These are phyloP conservation scores for Canis aureus DNA, from an alignment of 2,113 vertebrate species.

Conservation along the genomic window DNA sequence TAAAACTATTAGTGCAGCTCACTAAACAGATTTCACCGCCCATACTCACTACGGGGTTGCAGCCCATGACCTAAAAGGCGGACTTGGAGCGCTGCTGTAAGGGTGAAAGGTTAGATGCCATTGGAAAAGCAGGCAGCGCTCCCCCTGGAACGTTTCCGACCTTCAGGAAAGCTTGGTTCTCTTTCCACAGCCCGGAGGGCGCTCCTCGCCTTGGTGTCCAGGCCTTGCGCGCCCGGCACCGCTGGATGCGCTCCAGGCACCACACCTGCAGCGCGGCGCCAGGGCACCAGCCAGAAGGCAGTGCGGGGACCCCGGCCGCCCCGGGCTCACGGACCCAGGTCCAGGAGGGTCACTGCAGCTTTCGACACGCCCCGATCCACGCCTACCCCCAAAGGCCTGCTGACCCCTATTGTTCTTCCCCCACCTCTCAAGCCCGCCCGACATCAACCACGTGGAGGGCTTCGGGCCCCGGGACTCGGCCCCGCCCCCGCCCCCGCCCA, in stretches of 20 bases:
- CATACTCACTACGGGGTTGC: not conserved
- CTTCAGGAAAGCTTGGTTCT: not conserved
- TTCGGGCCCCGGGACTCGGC: not conserved
- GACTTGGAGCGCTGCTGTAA: not conserved
- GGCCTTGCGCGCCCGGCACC: not conserved
- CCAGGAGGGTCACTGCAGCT: not conserved
- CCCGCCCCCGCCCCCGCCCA: fast-evolving
- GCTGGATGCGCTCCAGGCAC: not conserved
- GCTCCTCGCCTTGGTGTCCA: not conserved
- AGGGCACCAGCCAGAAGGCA: not conserved
- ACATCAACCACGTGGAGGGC: not conserved
- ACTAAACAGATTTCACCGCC: not conserved
- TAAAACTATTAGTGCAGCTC: not conserved
- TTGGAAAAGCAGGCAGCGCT: not conserved
- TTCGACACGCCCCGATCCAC: not conserved
- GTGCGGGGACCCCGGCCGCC: not conserved
- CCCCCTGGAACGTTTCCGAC: not conserved
- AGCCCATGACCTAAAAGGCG: not conserved
- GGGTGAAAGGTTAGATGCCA: not conserved
- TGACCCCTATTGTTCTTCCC: not conserved
- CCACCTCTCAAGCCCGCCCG: not conserved
- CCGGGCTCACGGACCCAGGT: not conserved
- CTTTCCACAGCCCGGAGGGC: not conserved
- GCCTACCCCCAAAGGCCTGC: not conserved
- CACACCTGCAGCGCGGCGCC: not conserved